Base-by-base conservation (phyloP, 2,797 vertebrate species). In the Myripristis murdjan region DNA sequence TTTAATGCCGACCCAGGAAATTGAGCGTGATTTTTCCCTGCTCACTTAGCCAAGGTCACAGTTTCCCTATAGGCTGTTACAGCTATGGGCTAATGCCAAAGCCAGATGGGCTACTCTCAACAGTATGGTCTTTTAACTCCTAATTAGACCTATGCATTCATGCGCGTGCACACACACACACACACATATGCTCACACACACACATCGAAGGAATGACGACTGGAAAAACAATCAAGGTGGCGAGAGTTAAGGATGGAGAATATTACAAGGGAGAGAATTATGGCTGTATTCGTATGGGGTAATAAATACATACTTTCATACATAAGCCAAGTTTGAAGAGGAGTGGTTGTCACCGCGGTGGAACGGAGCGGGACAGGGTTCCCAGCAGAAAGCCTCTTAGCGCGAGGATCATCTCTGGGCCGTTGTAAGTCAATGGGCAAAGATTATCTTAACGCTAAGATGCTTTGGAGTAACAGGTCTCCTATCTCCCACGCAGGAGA, bases 51-150 rank as follows among this genome's bases (percentile, higher is more conserved):
- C 88, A 87, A 87, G 86, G 88, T 90, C 87, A 56, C 8, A 81
- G 78, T 77, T 76, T 86, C 80, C 87, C 87, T 57, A 43, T 39
- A 81, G 80, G 79, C 83, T 64, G 35, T 49, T 81, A 82, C 82
- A 84, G 79, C 65, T 56, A 84, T 68, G 76, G 83, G 83, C 75
- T 92, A 91, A 92, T 89, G 88, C 83, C 73, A 77, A 87, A 89
- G 74, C 87, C 90, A 91, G 89, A 90, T 91, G 92, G 86, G 84
- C 77, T 49, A 39, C n/a, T 28, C 76, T 82, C 60, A 56, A n/a
- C 81, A 81, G 77, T 64, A 87, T 52, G 26, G 62, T 79, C 82
- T 84, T 91, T 89, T 84, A 89, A 83, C 85, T 89, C 79, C 88
- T 81, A 89, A 91, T 90, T 89, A 87, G 77, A 87, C 70, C 53